These are phyloP conservation scores for Plestiodon gilberti DNA, from an alignment of 2,113 vertebrate genomes.

Conservation along the genomic window DNA sequence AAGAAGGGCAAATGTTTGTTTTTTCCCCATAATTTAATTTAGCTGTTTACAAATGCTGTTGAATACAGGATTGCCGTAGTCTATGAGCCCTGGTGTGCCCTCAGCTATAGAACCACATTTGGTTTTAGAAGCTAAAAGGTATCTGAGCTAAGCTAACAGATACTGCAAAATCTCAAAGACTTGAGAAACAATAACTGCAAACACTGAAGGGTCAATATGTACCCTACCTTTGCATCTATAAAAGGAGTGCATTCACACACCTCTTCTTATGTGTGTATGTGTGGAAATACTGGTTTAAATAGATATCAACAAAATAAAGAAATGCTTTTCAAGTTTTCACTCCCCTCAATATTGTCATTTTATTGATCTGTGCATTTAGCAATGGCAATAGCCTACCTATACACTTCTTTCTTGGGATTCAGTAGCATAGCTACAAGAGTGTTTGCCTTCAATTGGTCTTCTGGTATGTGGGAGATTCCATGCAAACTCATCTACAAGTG, in stretches of 20 bases:
- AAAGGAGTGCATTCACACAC: constrained; percentile 16
- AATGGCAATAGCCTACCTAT: neutral
- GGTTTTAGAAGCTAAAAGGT: neutral
- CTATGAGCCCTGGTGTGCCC: neutral
- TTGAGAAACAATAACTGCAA: neutral
- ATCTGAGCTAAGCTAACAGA: neutral
- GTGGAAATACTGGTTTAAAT: constrained; percentile 14
- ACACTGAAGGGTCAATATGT: neutral
- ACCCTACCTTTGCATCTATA: neutral
- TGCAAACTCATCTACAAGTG: too few species aligned
- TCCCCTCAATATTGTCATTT: neutral
- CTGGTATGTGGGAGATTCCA: neutral
- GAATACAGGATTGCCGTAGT: neutral
- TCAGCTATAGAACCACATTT: neutral
- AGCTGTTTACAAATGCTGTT: accelerated
- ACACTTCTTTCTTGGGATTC: neutral
- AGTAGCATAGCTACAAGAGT: neutral
- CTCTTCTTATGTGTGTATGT: neutral
- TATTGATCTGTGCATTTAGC: constrained; percentile 1
- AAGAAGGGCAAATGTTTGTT: neutral
- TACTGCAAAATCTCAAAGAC: neutral
- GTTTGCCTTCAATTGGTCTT: accelerated
- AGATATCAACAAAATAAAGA: neutral
- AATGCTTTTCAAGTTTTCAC: neutral
- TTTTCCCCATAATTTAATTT: too few species aligned